A percentile compares a stretch with the other conserved stretches of the same genome.
Evolutionary conservation across 2,888 invertebrate species (phyloP).

Genomic region (Dione vanillae): DNA sequence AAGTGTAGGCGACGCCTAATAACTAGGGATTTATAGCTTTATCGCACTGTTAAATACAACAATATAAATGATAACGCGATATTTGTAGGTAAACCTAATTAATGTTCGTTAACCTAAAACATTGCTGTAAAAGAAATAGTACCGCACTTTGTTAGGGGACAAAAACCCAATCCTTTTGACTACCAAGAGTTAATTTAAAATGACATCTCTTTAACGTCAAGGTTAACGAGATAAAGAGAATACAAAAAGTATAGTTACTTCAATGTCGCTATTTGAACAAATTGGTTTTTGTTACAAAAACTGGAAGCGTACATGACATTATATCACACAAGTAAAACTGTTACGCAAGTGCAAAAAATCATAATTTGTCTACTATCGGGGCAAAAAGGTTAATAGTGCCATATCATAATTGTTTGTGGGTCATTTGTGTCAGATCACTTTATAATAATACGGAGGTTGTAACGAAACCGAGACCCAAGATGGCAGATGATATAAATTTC

Average conservation of each 20-base stretch:
- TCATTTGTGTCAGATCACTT: not conserved
- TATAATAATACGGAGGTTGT: slow-evolving; percentile 2
- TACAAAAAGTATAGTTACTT: not conserved
- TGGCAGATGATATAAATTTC: too few relatives aligned
- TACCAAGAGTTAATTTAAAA: not conserved
- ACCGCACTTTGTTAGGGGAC: not conserved
- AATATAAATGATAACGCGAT: slow-evolving; percentile 10
- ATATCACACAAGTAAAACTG: not conserved
- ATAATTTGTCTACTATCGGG: not conserved
- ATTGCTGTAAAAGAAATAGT: slow-evolving; percentile 1
- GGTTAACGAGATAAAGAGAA: not conserved
- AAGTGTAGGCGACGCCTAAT: slow-evolving; percentile 12
- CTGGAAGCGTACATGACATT: not conserved
- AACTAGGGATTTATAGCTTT: slow-evolving; percentile 17
- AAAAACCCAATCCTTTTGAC: slow-evolving; percentile 8
- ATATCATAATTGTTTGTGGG: slow-evolving; percentile 7
- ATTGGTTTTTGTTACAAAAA: not conserved
- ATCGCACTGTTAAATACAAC: slow-evolving; percentile 19
- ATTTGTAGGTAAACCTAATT: not conserved
- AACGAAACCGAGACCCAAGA: slow-evolving; percentile 11
- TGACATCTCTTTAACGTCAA: slow-evolving; percentile 5
- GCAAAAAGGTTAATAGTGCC: not conserved
- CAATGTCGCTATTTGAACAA: not conserved
- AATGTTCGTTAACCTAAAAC: slow-evolving; percentile 8
- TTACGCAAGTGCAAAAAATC: not conserved